Evolutionary conservation across 1,140 invertebrate genomes (phyloP).

Genomic region (Rhagoletis zephyria): DNA sequence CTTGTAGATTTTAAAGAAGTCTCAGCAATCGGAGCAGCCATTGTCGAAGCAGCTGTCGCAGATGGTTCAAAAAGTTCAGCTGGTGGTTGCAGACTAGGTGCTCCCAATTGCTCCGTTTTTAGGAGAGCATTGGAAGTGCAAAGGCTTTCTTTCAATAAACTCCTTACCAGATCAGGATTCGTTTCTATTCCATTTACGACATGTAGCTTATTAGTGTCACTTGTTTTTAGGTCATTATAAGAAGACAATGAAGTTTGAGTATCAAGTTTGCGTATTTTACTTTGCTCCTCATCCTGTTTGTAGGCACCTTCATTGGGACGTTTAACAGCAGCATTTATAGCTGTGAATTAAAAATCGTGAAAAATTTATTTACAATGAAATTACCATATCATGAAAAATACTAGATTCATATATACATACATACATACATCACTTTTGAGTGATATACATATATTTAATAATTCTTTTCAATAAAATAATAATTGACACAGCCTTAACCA

Average conservation of each 20-base stretch:
- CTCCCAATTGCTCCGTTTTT: constrained; percentile 65
- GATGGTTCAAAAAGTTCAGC: constrained; percentile 66
- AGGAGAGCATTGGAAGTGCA: constrained; percentile 66
- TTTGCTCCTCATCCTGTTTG: constrained; percentile 63
- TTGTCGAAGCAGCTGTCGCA: constrained; percentile 40
- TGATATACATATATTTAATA: no score
- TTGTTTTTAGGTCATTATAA: neutral
- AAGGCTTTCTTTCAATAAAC: constrained; percentile 69
- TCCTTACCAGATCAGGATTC: constrained; percentile 71
- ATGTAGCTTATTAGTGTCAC: constrained; percentile 27
- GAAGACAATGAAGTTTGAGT: constrained; percentile 59
- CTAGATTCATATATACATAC: no score
- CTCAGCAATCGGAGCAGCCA: neutral
- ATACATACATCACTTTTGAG: no score
- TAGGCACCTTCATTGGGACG: constrained; percentile 64
- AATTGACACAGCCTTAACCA: no score
- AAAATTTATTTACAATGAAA: no score
- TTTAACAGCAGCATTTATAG: constrained; percentile 61
- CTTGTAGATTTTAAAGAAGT: constrained; percentile 55
- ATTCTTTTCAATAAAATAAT: no score
- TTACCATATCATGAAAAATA: no score
- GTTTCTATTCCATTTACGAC: constrained; percentile 70
- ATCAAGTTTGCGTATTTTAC: constrained; percentile 68
- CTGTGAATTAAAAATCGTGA: constrained; percentile 37
- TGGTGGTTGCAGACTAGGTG: constrained; percentile 66